Evolutionary conservation across 53 echinoderm and acorn worm species (phyloP).

Genomic region (Holothuria scabra): DNA sequence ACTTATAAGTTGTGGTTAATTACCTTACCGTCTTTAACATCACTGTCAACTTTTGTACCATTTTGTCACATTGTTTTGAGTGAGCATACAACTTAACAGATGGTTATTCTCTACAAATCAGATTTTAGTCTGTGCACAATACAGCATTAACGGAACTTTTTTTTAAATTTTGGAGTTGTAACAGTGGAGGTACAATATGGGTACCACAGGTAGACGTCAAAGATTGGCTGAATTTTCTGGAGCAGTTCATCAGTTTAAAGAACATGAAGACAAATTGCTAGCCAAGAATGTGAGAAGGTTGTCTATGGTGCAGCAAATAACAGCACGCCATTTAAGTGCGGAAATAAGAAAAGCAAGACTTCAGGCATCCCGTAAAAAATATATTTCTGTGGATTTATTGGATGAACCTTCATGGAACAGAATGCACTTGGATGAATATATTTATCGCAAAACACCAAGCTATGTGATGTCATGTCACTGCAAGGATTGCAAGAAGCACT

Average conservation of each 20-base stretch:
- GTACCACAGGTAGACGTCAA: background rate
- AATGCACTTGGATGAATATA: background rate
- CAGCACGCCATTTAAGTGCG: slow-evolving; percentile 1
- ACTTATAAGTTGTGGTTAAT: no score
- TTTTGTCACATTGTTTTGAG: no score
- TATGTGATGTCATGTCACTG: slow-evolving; percentile 29
- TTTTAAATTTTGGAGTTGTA: no score
- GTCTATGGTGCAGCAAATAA: slow-evolving; percentile 11
- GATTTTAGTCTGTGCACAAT: no score
- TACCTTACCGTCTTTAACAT: no score
- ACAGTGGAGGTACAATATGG: background rate
- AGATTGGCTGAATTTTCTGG: slow-evolving; percentile 7
- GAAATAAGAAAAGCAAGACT: background rate
- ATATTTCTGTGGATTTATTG: background rate
- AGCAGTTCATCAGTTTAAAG: background rate
- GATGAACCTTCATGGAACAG: background rate
- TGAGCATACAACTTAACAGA: no score
- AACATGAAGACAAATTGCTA: slow-evolving; percentile 21
- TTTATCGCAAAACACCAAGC: slow-evolving; percentile 27
- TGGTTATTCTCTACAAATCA: no score
- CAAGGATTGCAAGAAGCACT: slow-evolving; percentile 12
- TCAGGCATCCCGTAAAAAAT: background rate
- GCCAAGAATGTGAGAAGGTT: background rate
- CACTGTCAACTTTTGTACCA: no score
- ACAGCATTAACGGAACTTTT: no score